phyloP scores from a whole-genome alignment of 2,113 vertebrate genomes.

The Lagopus muta region DNA sequence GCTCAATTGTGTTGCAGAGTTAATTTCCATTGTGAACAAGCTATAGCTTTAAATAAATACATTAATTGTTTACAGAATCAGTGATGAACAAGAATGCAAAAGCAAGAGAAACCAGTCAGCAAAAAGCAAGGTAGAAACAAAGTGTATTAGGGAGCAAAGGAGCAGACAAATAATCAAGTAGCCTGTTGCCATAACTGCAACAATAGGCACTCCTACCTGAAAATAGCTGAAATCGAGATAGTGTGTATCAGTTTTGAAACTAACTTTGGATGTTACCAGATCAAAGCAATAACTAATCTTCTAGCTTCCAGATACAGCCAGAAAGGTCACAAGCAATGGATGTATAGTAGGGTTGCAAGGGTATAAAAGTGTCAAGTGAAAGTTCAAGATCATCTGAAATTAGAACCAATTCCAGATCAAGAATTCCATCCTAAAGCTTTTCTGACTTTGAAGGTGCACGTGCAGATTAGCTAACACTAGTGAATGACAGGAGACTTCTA shows the following conservation, averaged over 20 bases:
- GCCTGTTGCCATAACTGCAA: not conserved
- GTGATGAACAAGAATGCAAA: not conserved
- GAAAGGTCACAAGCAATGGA: not conserved
- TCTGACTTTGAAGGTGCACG: not conserved
- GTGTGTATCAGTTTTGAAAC: not conserved
- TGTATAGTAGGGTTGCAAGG: not conserved
- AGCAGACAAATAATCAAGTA: not conserved
- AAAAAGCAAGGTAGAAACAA: not conserved
- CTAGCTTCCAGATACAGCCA: not conserved
- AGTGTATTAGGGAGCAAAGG: not conserved
- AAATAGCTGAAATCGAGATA: not conserved
- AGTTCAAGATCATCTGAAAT: not conserved
- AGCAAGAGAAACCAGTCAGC: not conserved
- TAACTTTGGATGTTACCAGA: not conserved
- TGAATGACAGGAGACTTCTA: not conserved
- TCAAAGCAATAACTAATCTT: not conserved
- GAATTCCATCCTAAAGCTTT: not conserved
- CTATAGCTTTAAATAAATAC: not conserved
- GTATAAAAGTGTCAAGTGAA: not conserved
- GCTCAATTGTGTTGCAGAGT: accelerated
- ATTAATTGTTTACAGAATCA: not conserved
- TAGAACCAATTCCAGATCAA: not conserved
- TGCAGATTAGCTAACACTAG: not conserved
- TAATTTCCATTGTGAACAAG: not conserved
- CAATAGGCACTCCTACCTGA: not conserved